These are phyloP conservation scores for Oxyura jamaicensis DNA, from an alignment of 2,113 vertebrate genomes.

Conservation along the genomic window DNA sequence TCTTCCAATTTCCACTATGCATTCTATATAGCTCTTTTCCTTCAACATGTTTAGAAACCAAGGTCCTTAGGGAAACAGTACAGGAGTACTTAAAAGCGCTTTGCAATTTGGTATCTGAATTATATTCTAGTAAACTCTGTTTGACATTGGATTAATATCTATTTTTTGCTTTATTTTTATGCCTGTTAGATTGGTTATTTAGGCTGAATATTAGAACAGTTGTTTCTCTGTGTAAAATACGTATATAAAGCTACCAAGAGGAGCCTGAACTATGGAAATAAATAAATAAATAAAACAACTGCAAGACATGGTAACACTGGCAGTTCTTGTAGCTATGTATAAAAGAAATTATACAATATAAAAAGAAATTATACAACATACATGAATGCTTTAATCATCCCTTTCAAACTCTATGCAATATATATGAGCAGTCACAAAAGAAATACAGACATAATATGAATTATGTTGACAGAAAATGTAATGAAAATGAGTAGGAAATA, in stretches of 20 bases:
- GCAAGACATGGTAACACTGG: background rate
- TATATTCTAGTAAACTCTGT: slow-evolving; percentile 49
- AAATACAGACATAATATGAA: background rate
- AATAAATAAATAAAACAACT: background rate
- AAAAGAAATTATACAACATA: slow-evolving; percentile 1
- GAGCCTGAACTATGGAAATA: background rate
- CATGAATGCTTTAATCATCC: slow-evolving; percentile 16
- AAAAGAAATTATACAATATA: background rate
- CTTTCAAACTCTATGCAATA: slow-evolving; percentile 10
- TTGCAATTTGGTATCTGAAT: slow-evolving; percentile 54
- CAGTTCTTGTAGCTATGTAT: background rate
- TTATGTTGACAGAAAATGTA: background rate
- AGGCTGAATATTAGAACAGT: slow-evolving; percentile 38
- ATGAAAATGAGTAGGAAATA: background rate
- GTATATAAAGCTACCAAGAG: background rate
- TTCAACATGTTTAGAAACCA: slow-evolving; percentile 4
- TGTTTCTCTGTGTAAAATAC: background rate
- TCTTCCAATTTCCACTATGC: slow-evolving; percentile 12
- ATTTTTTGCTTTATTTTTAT: slow-evolving; percentile 67
- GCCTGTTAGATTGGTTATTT: slow-evolving; percentile 61
- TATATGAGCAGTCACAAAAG: slow-evolving; percentile 1
- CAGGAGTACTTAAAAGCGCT: slow-evolving; percentile 40
- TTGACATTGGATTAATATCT: slow-evolving; percentile 65
- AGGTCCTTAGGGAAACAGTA: slow-evolving; percentile 38
- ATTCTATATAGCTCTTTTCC: background rate